Evolutionary conservation across 2,113 vertebrate species (phyloP).

Genomic region (Stomatorhinus ivindoensis): DNA sequence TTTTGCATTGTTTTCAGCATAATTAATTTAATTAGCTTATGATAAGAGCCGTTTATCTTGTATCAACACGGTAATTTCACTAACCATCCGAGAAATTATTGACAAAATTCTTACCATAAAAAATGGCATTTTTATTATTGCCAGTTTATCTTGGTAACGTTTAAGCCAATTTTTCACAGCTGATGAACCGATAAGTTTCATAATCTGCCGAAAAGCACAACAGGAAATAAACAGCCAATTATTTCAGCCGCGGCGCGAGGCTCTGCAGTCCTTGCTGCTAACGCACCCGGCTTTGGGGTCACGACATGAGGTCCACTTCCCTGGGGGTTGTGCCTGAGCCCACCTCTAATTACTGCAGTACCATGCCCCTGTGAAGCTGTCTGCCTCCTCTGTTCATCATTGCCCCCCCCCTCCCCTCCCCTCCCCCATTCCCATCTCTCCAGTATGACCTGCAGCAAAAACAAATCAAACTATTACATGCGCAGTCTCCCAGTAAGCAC

Average conservation of each 20-base stretch:
- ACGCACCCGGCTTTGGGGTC: not conserved
- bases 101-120: not conserved
- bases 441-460: not conserved
- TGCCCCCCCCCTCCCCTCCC: not conserved
- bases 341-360: not conserved
- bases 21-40: conserved; percentile 3
- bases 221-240: not conserved
- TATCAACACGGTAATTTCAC: not conserved
- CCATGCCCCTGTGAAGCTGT: not conserved
- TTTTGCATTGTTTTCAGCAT: not conserved
- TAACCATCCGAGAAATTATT: not conserved
- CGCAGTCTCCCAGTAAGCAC: not conserved
- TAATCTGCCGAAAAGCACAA: not conserved
- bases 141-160: not conserved
- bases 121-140: not conserved
- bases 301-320: not conserved
- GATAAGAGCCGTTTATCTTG: not conserved
- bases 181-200: not conserved
- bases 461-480: not conserved
- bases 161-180: not conserved
- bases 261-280: not conserved
- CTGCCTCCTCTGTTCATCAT: not conserved
- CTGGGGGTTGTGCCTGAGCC: not conserved
- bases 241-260: not conserved
- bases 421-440: not conserved